Evolutionary conservation across 1,140 invertebrate genomes (phyloP).

Genomic region (Dendroctonus valens): DNA sequence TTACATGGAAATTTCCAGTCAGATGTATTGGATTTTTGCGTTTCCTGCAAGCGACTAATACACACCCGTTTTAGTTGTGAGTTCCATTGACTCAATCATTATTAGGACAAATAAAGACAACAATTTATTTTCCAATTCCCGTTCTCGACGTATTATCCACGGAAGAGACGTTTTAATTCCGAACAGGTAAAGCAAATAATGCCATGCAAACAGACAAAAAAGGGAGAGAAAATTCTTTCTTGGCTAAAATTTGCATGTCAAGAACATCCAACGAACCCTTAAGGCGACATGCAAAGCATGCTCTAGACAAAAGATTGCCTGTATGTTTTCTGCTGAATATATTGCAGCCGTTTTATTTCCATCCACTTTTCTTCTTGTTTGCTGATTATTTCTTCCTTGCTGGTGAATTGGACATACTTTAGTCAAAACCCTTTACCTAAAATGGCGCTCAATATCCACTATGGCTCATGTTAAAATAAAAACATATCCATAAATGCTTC

Average conservation of each 20-base stretch:
- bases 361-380: constrained; percentile 13
- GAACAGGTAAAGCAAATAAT: constrained; percentile 16
- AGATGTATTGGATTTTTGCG: no score
- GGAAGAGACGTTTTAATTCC: constrained; percentile 17
- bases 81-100: no score
- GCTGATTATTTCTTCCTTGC: constrained; percentile 16
- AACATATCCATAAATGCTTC: constrained; percentile 17
- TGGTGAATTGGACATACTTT: neutral
- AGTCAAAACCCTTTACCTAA: no score
- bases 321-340: constrained; percentile 25
- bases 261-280: constrained; percentile 24
- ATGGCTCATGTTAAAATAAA: constrained; percentile 4
- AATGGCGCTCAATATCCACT: no score
- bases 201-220: constrained; percentile 9
- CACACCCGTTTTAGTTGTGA: no score
- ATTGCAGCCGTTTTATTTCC: constrained; percentile 25
- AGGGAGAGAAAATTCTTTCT: constrained; percentile 14
- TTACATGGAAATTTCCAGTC: no score
- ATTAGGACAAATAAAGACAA: no score
- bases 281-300: constrained; percentile 30
- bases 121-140: constrained; percentile 15
- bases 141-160: constrained; percentile 8
- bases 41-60: no score
- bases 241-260: constrained; percentile 28
- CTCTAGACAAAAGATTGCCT: constrained; percentile 31